phyloP scores from a whole-genome alignment of 2,797 vertebrate genomes.

The Sebastes nivosus region DNA sequence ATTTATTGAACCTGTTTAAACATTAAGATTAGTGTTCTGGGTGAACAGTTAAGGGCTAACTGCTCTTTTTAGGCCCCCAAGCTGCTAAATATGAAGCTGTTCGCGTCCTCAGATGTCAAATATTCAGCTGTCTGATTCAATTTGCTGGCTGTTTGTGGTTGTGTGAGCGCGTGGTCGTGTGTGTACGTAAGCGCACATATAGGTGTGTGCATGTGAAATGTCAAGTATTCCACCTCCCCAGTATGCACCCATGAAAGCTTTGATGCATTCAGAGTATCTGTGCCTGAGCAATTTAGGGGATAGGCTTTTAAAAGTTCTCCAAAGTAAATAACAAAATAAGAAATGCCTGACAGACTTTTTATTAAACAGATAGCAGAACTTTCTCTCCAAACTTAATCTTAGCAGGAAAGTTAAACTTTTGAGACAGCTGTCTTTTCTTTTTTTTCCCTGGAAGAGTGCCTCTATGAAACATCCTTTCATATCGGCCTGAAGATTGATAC shows the following conservation, averaged over 20 bases:
- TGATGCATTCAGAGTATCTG: conserved; percentile 80
- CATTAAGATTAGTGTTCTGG: conserved; percentile 78
- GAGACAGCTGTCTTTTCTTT: conserved; percentile 59
- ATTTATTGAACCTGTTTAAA: conserved; percentile 70
- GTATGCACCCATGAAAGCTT: conserved; percentile 68
- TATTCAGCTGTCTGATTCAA: conserved; percentile 75
- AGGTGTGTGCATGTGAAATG: conserved; percentile 58
- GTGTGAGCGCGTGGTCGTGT: conserved; percentile 29
- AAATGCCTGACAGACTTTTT: conserved; percentile 69
- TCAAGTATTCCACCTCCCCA: conserved; percentile 52
- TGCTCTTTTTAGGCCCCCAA: conserved; percentile 66
- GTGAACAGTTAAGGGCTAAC: conserved; percentile 71
- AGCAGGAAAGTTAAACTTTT: conserved; percentile 62
- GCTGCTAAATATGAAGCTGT: conserved; percentile 78
- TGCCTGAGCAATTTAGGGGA: conserved; percentile 78
- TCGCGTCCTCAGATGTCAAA: conserved; percentile 74
- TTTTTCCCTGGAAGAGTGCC: conserved; percentile 54
- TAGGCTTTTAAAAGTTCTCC: conserved; percentile 76
- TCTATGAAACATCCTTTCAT: conserved; percentile 76
- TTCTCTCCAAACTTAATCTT: conserved; percentile 64
- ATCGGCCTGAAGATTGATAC: conserved; percentile 68
- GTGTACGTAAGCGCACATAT: conserved; percentile 26
- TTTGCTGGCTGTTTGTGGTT: conserved; percentile 63
- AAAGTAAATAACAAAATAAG: conserved; percentile 76
- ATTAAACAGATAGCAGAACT: conserved; percentile 70